Conservation (phyloP, 92 coral and sea anemone species). For the Actinernus sp. region DNA sequence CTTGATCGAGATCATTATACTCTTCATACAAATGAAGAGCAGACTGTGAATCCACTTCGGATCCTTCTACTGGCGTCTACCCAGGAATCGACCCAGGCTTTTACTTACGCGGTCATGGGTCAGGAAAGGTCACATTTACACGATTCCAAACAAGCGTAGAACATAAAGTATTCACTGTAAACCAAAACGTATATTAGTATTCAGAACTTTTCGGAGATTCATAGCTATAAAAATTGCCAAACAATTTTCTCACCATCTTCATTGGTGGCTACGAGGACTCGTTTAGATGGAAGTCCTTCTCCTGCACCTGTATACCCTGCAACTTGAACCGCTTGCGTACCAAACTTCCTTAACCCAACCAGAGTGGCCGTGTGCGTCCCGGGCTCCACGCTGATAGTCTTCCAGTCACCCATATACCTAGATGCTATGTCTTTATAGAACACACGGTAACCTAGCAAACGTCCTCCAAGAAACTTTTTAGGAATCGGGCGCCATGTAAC, state of each 20-base stretch:
- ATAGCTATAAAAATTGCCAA: not conserved
- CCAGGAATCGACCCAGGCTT: too few relatives aligned
- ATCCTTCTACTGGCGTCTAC: too few relatives aligned
- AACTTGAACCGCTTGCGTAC: conserved; percentile 66
- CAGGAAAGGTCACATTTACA: too few relatives aligned
- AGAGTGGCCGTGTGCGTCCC: conserved; percentile 14
- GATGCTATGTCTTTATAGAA: conserved; percentile 29
- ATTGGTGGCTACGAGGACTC: conserved; percentile 64
- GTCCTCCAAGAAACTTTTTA: conserved; percentile 60
- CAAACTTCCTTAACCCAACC: conserved; percentile 60
- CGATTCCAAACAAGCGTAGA: too few relatives aligned
- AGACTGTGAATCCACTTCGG: too few relatives aligned
- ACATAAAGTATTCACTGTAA: too few relatives aligned
- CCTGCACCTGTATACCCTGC: conserved; percentile 82
- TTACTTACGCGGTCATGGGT: too few relatives aligned
- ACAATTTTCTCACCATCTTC: conserved; percentile 75
- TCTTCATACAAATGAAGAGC: too few relatives aligned
- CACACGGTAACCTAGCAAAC: conserved; percentile 77
- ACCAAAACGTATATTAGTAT: too few relatives aligned
- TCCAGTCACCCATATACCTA: conserved; percentile 17
- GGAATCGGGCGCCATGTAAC: conserved; percentile 76
- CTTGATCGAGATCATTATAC: too few relatives aligned
- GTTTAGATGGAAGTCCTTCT: conserved; percentile 58
- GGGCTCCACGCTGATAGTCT: conserved; percentile 45
- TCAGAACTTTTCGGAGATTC: too few relatives aligned